Conservation (phyloP, 2,888 invertebrate species). For the Micoletzkya japonica region DNA sequence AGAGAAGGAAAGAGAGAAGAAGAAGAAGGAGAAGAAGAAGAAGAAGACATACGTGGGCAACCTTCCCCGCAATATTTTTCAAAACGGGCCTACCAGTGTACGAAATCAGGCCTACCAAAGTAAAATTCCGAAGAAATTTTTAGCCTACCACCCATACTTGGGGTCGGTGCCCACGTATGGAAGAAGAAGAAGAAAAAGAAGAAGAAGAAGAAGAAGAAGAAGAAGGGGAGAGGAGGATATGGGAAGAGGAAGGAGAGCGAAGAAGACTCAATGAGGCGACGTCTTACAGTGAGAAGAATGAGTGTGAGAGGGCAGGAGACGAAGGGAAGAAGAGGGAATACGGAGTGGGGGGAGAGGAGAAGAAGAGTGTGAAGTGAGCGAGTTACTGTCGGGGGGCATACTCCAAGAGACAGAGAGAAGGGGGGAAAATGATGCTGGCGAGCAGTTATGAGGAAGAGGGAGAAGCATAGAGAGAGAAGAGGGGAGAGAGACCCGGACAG, state of each 20-base stretch:
- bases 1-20: too few species aligned
- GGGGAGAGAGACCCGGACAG: not conserved
- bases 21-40: too few species aligned
- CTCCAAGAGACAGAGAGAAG: slow-evolving; percentile 28
- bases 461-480: slow-evolving; percentile 1
- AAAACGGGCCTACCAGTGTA: too few species aligned
- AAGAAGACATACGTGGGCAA: too few species aligned
- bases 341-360: slow-evolving; percentile 20
- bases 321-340: slow-evolving; percentile 25
- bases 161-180: slow-evolving; percentile 2
- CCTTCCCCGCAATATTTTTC: too few species aligned
- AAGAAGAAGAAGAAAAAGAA: slow-evolving; percentile 18
- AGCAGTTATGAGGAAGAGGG: not conserved
- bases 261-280: slow-evolving; percentile 7
- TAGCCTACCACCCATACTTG: too few species aligned
- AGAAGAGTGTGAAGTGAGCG: slow-evolving; percentile 5
- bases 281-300: slow-evolving; percentile 18
- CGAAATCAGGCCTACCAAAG: too few species aligned
- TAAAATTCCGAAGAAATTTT: too few species aligned
- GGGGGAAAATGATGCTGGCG: not conserved
- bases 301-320: slow-evolving; percentile 16
- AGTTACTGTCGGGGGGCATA: slow-evolving; percentile 31
- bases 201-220: not conserved
- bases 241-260: not conserved
- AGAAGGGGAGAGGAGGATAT: slow-evolving; percentile 29